These are phyloP conservation scores for Dyspetes luteomarginatus DNA, from an alignment of 2,888 invertebrate species.

Conservation along the genomic window DNA sequence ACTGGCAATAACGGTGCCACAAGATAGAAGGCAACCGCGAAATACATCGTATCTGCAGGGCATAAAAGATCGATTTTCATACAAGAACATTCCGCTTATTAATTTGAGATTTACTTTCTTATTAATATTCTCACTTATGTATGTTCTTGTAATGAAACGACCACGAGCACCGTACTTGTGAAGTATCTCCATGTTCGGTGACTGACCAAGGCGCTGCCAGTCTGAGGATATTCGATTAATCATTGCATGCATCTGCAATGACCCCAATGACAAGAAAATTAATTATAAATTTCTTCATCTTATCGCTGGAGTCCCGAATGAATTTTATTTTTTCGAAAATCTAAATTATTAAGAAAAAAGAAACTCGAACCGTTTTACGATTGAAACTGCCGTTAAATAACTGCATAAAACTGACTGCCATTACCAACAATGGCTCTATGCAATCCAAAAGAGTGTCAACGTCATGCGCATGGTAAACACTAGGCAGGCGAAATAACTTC, in stretches of 20 bases:
- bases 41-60: conserved; percentile 43
- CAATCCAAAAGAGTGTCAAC: conserved; percentile 11
- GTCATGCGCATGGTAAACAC: not conserved
- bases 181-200: conserved; percentile 15
- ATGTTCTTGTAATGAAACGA: conserved; percentile 12
- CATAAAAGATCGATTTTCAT: conserved; percentile 9
- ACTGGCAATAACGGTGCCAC: conserved; percentile 47
- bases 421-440: not conserved
- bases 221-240: conserved; percentile 17
- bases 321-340: not conserved
- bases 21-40: conserved; percentile 20
- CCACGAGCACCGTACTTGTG: conserved; percentile 23
- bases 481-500: not conserved
- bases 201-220: conserved; percentile 6
- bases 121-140: conserved; percentile 5
- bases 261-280: not conserved
- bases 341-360: no score
- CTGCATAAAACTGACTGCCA: not conserved
- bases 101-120: not conserved
- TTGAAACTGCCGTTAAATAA: conserved; percentile 24
- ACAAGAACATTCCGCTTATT: not conserved
- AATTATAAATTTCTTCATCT: not conserved
- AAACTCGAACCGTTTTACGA: not conserved
- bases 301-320: no score
- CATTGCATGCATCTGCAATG: not conserved